Conservation (phyloP, 2,113 vertebrate genomes). For the Uria lomvia region DNA sequence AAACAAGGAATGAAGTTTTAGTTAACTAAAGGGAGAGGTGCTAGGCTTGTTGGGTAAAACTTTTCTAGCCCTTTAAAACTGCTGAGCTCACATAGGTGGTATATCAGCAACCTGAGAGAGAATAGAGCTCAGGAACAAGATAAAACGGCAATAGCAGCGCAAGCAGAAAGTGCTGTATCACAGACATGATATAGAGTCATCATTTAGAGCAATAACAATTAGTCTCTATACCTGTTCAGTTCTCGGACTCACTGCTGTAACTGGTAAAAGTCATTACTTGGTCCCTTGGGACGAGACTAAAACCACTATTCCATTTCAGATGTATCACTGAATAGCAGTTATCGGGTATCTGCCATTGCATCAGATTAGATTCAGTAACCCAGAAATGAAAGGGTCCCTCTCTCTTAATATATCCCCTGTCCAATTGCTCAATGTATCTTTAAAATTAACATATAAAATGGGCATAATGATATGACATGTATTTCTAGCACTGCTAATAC, state of each 20-base stretch:
- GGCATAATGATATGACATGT: not conserved
- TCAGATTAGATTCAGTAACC: not conserved
- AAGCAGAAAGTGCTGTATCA: not conserved
- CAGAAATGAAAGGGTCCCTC: not conserved
- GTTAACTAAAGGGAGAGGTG: not conserved
- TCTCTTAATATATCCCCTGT: not conserved
- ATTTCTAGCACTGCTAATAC: not conserved
- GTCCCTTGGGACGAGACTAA: accelerated
- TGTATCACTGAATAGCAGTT: not conserved
- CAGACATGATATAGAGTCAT: not conserved
- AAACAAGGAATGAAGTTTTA: not conserved
- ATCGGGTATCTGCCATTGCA: not conserved
- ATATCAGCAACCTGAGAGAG: not conserved
- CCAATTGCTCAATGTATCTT: not conserved
- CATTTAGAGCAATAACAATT: not conserved
- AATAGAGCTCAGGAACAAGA: not conserved
- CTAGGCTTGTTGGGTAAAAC: not conserved
- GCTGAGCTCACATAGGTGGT: not conserved
- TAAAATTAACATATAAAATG: not conserved
- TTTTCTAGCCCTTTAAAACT: not conserved
- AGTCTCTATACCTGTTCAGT: not conserved
- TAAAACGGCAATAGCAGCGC: not conserved
- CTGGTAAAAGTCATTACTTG: not conserved
- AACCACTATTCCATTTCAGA: not conserved
- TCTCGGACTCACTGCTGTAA: not conserved